Evolutionary conservation across 2,113 vertebrate species (phyloP), one percentile per base, ranked within the genome.

Genomic region (Anser brachyrhynchus): DNA sequence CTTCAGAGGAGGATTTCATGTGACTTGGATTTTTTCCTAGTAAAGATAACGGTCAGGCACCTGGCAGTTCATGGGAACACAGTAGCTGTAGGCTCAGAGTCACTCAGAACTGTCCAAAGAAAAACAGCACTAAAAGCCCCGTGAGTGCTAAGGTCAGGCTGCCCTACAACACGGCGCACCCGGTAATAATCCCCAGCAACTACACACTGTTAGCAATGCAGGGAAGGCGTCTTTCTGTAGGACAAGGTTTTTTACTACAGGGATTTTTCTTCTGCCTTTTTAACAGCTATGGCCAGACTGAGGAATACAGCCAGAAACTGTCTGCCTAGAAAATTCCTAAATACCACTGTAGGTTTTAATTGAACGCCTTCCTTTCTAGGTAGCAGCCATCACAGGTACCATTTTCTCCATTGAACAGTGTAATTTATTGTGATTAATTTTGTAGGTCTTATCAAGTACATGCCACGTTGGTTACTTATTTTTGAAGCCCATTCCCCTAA

Each of bases 121-220:
- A 39, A 73, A 72, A 1, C 35, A 28, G 44, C 26, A 0, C 5
- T 6, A 14, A 16, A 22, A 25, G 7, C 0, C 11, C 1, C 1
- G 13, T 5, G 19, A 58, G 62, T 4, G n/a, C 39, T 4, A 5
- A 31, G 51, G 17, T 3, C 1, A 0, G 58, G 58, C 71, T 71
- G 73, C 9, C 0, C 1, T 10, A 43, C 67, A 3, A 14, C 26
- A 0, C 1, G 3, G 39, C 26, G 20, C 55, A 1, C 3, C 0
- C 7, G 8, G 16, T 1, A 3, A 1, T 6, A 10, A 9, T 10
- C 16, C 43, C n/a, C 51, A 29, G 62, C 49, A 31, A 35, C 71
- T 10, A 1, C 54, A 9, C 3, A 13, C 59, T 28, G 54, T 1
- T 66, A 37, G 92, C 72, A 55, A 3, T 2, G 2, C 39, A 21